Percentiles rank a stretch among this genome's conserved stretches.
These are phyloP conservation scores for Ferdinandea cuprea DNA, from an alignment of 2,888 invertebrate species.

Conservation along the genomic window DNA sequence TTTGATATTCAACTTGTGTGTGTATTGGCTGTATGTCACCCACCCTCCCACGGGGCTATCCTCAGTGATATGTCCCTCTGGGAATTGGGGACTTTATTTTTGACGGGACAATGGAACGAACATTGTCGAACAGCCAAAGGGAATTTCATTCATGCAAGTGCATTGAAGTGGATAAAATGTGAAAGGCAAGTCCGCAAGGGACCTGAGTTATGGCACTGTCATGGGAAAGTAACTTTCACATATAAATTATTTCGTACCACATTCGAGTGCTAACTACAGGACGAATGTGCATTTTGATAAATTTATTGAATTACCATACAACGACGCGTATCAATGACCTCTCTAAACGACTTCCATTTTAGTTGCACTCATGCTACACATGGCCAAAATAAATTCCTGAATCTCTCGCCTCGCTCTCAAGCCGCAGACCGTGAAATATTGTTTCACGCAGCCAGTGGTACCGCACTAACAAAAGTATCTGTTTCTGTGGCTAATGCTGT, in stretches of 20 bases:
- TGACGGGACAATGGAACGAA: constrained; percentile 55
- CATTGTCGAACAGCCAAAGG: constrained; percentile 7
- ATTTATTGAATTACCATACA: not conserved
- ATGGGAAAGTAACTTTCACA: constrained; percentile 29
- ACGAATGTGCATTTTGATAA: not conserved
- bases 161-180: constrained; percentile 52
- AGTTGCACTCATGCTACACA: constrained; percentile 17
- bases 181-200: constrained; percentile 43
- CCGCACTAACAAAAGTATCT: constrained; percentile 38
- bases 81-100: constrained; percentile 65
- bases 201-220: constrained; percentile 36
- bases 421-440: constrained; percentile 61
- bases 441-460: constrained; percentile 48
- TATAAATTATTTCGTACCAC: not conserved
- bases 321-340: constrained; percentile 33
- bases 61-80: constrained; percentile 61
- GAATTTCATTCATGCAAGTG: constrained; percentile 32
- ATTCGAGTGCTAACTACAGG: not conserved
- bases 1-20: constrained; percentile 49
- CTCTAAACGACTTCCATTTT: constrained; percentile 25
- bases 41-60: constrained; percentile 43
- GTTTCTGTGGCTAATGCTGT: constrained; percentile 49
- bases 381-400: constrained; percentile 32
- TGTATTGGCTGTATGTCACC: constrained; percentile 6
- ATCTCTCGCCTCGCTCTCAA: constrained; percentile 32